Evolutionary conservation across 2,888 invertebrate species (phyloP).

Genomic region (Drosophila suboccidentalis): DNA sequence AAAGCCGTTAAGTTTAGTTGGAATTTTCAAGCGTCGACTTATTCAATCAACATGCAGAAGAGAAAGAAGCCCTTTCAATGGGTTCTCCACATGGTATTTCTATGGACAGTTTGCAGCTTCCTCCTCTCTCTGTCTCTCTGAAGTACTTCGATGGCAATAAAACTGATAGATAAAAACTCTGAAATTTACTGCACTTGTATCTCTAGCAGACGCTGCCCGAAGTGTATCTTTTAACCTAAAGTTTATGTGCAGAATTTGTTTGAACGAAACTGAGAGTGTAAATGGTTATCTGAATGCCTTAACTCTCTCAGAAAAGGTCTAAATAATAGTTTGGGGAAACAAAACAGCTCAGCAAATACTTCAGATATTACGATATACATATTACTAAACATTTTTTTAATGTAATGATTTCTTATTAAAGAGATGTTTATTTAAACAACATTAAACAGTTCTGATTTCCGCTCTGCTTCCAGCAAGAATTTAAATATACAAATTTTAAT

Average conservation of each 20-base stretch:
- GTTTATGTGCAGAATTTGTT: background rate
- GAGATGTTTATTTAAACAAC: too few species aligned
- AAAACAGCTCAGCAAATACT: too few species aligned
- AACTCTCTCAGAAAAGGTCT: too few species aligned
- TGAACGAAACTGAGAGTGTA: background rate
- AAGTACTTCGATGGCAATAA: conserved; percentile 3
- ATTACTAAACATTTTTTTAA: too few species aligned
- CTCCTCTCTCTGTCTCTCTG: conserved; percentile 12
- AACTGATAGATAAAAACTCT: conserved; percentile 19
- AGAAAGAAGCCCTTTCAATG: conserved; percentile 46
- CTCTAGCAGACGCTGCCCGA: background rate
- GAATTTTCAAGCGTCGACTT: conserved; percentile 75
- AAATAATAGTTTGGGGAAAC: too few species aligned
- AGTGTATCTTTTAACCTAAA: background rate
- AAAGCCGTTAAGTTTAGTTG: conserved; percentile 75
- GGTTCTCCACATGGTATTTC: conserved; percentile 31
- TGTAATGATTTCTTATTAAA: too few species aligned
- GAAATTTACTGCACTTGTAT: conserved; percentile 20
- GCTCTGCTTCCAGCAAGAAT: too few species aligned
- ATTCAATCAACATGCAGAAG: conserved; percentile 65
- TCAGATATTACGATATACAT: too few species aligned
- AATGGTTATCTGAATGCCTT: background rate
- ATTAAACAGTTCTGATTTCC: too few species aligned
- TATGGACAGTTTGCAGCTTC: conserved; percentile 47
- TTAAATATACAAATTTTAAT: too few species aligned